A percentile compares a stretch with the other conserved stretches of the same genome.
phyloP scores from a whole-genome alignment of 2,888 invertebrate species.

The Nymphalis c-album region DNA sequence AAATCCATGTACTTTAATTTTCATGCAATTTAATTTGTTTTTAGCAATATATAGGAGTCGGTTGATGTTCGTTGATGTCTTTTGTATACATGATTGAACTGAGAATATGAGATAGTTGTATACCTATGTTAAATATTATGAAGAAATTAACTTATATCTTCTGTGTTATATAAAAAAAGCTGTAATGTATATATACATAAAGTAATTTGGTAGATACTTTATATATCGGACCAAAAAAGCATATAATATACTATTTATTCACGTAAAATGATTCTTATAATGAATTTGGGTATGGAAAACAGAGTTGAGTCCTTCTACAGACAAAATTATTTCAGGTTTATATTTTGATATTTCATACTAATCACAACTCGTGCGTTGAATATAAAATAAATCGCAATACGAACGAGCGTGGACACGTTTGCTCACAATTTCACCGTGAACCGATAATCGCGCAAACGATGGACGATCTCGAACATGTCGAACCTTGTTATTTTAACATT shows the following conservation, averaged over 20 bases:
- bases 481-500: constrained; percentile 41
- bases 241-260: too few species aligned
- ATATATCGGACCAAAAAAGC: too few species aligned
- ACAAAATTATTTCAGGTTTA: too few species aligned
- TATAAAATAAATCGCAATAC: constrained; percentile 1
- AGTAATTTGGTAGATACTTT: too few species aligned
- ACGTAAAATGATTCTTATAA: too few species aligned
- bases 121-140: not conserved
- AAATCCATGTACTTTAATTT: not conserved
- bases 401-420: constrained; percentile 9
- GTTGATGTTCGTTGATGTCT: constrained; percentile 23
- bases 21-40: not conserved
- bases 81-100: constrained; percentile 8
- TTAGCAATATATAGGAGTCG: not conserved
- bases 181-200: too few species aligned
- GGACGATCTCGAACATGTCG: constrained; percentile 37
- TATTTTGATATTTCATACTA: too few species aligned
- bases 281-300: too few species aligned
- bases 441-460: constrained; percentile 36
- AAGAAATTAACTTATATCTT: too few species aligned
- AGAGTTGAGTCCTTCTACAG: too few species aligned
- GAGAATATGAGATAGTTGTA: not conserved
- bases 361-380: too few species aligned
- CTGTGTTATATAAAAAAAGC: too few species aligned
- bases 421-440: constrained; percentile 34